A percentile compares a stretch with the other conserved stretches of the same genome.
These are phyloP conservation scores for Drosophila glabriapex DNA, from an alignment of 2,888 invertebrate genomes.

Conservation along the genomic window DNA sequence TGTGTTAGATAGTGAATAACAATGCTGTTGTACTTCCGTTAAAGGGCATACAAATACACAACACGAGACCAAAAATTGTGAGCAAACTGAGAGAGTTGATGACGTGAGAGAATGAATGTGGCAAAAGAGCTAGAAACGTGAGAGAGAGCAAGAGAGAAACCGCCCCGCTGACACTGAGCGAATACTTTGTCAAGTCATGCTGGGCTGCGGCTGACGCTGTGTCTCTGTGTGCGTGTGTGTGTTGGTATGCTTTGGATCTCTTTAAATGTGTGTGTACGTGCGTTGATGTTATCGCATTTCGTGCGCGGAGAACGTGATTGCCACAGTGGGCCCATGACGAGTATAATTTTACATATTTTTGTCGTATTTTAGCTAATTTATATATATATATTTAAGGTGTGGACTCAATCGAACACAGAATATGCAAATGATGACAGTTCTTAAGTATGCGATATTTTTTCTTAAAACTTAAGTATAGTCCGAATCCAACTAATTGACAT, in stretches of 20 bases:
- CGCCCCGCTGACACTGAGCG: conserved; percentile 41
- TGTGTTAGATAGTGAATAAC: not conserved
- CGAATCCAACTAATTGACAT: not conserved
- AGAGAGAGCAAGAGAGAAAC: conserved; percentile 33
- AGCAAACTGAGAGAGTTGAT: conserved; percentile 43
- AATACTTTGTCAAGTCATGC: conserved; percentile 51
- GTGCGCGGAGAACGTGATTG: conserved; percentile 76
- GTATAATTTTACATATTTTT: conserved; percentile 5
- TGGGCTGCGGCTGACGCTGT: conserved; percentile 45
- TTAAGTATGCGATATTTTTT: not conserved
- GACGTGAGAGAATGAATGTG: conserved; percentile 51
- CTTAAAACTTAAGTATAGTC: not conserved
- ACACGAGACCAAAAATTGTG: conserved; percentile 51
- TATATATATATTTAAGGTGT: conserved; percentile 1
- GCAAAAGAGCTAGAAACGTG: conserved; percentile 56
- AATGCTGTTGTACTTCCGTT: conserved; percentile 23
- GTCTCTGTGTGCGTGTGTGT: conserved; percentile 19
- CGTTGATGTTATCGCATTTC: conserved; percentile 73
- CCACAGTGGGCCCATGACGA: conserved; percentile 53
- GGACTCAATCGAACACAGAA: not conserved
- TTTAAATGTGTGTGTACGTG: conserved; percentile 31
- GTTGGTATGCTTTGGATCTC: conserved; percentile 41
- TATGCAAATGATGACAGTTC: not conserved
- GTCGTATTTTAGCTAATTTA: not conserved
- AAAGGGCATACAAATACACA: conserved; percentile 42